Base-by-base conservation (phyloP, 1,140 invertebrate genomes). In the Ceratosolen fusciceps region DNA sequence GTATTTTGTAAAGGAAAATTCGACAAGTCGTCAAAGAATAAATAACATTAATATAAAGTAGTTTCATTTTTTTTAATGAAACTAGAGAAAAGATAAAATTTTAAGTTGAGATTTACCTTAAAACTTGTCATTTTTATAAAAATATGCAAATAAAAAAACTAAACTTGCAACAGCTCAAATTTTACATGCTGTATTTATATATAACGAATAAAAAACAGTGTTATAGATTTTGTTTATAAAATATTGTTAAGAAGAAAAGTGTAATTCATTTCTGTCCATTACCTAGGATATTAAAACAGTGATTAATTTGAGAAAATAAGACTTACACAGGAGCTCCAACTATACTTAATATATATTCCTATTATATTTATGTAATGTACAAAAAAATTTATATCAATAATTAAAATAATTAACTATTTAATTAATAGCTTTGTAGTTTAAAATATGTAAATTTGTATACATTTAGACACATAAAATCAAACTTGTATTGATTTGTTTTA, bases 1-100 rank as follows among this genome's bases (percentile, higher is more conserved):
- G 26, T 72, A 71, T 56, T 52, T 34, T 62, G 62, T 24, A 70
- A 49, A 21, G 52, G 77, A 43, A 70, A 79, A 65, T 60, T 58
- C 26, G 68, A 79, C 16, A 78, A 72, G n/a, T 34, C 68, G 1
- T 78, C 56, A 39, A 79, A 58, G 19, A 79, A 79, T 39, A 79
- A 79, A 67, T 79, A 67, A 71, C n/a, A 16, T 58, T 9, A 31
- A 71, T 24, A 14, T 14, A 47, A 49, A 58, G 39, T 9, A 54
- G 1, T 47, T 26, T 39, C 24, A 65, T 19, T 72, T 26, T 65
- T 77, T 67, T 54, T 24, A 47, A 39, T 31, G 37, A 24, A 52
- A 52, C 14, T 54, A 54, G 31, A 21, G 47, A 29, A 19, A 56
- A 24, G 19, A 73, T 37, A 56, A 24, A 19, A 29, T 74, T 65